Base-by-base conservation (phyloP, 53 echinoderm and acorn worm species). In the Holothuria scabra region DNA sequence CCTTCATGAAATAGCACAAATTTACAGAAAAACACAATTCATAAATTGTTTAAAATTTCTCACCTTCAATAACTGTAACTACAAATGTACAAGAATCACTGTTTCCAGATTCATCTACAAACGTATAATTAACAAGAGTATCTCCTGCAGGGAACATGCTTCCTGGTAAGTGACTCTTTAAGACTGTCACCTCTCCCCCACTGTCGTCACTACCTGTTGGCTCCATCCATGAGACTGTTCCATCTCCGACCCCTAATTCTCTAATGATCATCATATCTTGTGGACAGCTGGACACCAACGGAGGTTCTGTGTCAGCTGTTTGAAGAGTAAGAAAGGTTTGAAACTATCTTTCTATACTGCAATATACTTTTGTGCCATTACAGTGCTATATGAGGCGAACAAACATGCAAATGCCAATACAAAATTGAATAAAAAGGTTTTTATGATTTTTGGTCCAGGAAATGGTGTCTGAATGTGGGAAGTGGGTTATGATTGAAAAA, bases 131-230 rank as follows among this genome's bases (percentile, higher is more conserved):
- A 3, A 87, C 87, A 8, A 25, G 57, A 1, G 81, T 81, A 16
- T 57, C 23, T 20, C 87, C 87, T 2, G 68, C 22, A 60, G 67
- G 52, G 71, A 87, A 87, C 35, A 32, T 41, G 60, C 79, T 81
- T 14, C 87, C 87, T 16, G 87, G 87, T 20, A 67, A 2, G 2
- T 80, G 68, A 4, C 80, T 74, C 35, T 25, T 12, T 19, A 35
- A 13, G 48, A 41, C 26, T 11, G 37, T 6, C 13, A 81, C 66
- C 24, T 59, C 60, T 10, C 41, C 41, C 0, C 81, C 81, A 3
- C 80, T 68, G 68, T 87, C 66, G 46, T 87, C 87, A 9, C 59
- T 81, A 4, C 80, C 87, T 20, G 61, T 57, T 16, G 86, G 87
- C 12, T 87, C 87, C 12, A 25, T 59, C 87, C 87, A 87, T 7